Percentiles rank a stretch among this genome's conserved stretches.
Conservation (phyloP, 2,113 vertebrate genomes). For the Fregetta grallaria region DNA sequence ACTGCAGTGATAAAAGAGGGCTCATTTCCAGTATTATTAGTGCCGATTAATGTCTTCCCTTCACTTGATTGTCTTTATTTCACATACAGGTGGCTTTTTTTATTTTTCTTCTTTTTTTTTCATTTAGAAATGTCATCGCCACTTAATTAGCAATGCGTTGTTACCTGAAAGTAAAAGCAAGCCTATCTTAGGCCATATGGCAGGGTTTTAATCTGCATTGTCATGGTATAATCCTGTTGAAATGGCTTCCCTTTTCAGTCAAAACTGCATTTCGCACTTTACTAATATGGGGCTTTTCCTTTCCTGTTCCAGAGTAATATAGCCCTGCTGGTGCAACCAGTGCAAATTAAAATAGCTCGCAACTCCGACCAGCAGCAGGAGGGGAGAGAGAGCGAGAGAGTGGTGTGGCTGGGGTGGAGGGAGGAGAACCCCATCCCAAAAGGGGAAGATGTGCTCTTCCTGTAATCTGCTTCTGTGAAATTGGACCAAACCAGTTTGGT, state of each 20-base stretch:
- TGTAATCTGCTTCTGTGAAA: neutral
- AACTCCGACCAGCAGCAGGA: conserved; percentile 37
- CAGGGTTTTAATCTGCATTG: conserved; percentile 71
- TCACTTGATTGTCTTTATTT: conserved; percentile 61
- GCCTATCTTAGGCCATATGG: conserved; percentile 72
- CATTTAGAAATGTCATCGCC: conserved; percentile 68
- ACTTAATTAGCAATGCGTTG: conserved; percentile 71
- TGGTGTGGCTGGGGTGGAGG: neutral
- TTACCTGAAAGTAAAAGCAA: conserved; percentile 71
- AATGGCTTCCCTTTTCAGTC: conserved; percentile 76
- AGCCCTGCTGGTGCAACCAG: conserved; percentile 52
- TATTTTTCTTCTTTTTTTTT: neutral
- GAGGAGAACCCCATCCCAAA: neutral
- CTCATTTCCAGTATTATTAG: conserved; percentile 25
- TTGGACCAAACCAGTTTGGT: neutral
- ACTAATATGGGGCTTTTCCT: conserved; percentile 70
- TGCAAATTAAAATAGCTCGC: conserved; percentile 63
- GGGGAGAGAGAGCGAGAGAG: neutral
- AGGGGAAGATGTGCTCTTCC: neutral
- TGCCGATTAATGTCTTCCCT: neutral
- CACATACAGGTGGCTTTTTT: conserved; percentile 65
- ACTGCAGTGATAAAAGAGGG: conserved; percentile 14
- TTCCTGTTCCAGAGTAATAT: conserved; percentile 62
- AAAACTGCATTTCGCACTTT: conserved; percentile 81
- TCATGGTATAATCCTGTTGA: conserved; percentile 73